Base-by-base conservation (phyloP, 2,113 vertebrate genomes). In the Takifugu flavidus region DNA sequence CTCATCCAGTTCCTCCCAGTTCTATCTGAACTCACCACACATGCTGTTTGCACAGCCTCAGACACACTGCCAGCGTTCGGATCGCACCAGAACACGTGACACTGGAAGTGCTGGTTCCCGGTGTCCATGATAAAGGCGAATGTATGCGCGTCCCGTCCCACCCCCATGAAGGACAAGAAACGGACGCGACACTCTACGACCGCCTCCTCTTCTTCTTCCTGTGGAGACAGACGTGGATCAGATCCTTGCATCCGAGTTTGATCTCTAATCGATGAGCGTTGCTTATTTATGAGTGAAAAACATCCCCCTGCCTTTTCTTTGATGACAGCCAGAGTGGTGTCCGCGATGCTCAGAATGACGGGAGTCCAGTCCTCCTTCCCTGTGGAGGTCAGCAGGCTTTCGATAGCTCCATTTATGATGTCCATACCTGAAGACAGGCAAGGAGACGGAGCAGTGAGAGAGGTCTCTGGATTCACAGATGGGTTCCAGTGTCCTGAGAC, bases 101-200 rank as follows among this genome's bases (percentile, higher is more conserved):
- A 98, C 86, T 97, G 95, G 44, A 98, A 99, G 76, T 93, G 96
- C 86, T 98, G 97, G 91, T 86, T 96, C 55, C 96, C 96, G 0
- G 95, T 93, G 69, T 98, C 97, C 97, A 99, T 98, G 76, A 99
- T 95, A 91, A 99, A 98, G 87, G 95, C 97, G 0, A 99, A 99
- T 0, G 94, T 93, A 72, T 98, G 97, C 51, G 94, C 13, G 8
- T 99, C 95, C 69, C 93, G 96, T 3, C 97, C 97, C 0, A 99
- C 95, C 0, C 97, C 97, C 95, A 99, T 96, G 87, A 99, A 99
- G 63, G 96, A 98, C 84, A 99, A 87, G 82, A 99, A 99, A 2
- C 96, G 93, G 43, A 99, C 96, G 0, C 97, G 94, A 47, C 97
- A 99, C 82, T 99, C 96, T 89, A 98, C 92, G 78, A 98, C 12